These are phyloP conservation scores for Augochlora pura DNA, from an alignment of 1,140 invertebrate genomes.

Conservation along the genomic window DNA sequence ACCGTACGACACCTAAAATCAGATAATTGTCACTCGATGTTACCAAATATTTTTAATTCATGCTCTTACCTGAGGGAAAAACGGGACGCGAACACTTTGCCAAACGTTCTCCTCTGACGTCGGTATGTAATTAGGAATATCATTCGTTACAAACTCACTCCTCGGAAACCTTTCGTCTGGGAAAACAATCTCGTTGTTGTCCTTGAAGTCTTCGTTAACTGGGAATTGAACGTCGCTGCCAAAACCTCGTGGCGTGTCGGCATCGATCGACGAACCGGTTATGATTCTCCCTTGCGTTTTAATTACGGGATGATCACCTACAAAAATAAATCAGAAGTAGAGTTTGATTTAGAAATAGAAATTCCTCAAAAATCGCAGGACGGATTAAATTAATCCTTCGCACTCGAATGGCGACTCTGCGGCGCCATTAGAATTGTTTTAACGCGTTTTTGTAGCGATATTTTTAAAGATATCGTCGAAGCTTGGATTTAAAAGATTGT, in stretches of 20 bases:
- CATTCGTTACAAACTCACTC: constrained; percentile 19
- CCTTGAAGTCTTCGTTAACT: background rate
- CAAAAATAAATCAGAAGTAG: background rate
- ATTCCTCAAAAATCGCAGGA: no score
- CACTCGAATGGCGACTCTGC: no score
- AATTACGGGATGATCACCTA: background rate
- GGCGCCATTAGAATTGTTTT: no score
- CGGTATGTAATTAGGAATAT: constrained; percentile 41
- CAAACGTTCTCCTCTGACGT: background rate
- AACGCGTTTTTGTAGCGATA: no score
- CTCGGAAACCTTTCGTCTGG: constrained; percentile 30
- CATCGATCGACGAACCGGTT: background rate
- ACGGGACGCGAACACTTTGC: background rate
- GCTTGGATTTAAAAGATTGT: no score
- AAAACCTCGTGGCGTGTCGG: constrained; percentile 49
- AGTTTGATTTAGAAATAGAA: background rate
- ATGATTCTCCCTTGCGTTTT: constrained; percentile 24
- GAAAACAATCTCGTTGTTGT: constrained; percentile 30
- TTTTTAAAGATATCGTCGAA: no score
- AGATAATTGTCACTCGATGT: background rate
- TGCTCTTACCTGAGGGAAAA: constrained; percentile 61
- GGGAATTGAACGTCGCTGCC: constrained; percentile 52
- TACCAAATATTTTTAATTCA: background rate
- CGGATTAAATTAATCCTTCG: no score
- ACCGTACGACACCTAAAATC: background rate